Evolutionary conservation across 2,797 vertebrate genomes (phyloP).

Genomic region (Carapus acus): DNA sequence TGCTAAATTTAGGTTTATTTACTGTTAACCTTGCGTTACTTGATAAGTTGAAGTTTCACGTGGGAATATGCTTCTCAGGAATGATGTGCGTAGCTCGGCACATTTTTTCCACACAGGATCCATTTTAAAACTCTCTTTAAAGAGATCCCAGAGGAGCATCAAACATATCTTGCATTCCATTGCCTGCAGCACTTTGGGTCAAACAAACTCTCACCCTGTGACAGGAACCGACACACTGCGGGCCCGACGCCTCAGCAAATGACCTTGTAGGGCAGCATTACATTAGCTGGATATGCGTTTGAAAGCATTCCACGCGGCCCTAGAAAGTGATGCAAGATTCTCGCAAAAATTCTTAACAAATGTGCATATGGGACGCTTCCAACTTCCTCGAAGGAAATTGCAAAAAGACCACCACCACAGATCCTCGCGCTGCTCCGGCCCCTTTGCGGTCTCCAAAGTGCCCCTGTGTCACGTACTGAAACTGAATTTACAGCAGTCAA

Average conservation of each 20-base stretch:
- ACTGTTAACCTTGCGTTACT: constrained; percentile 57
- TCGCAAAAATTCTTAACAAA: constrained; percentile 52
- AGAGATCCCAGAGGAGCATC: constrained; percentile 70
- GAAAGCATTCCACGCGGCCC: constrained; percentile 57
- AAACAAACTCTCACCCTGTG: constrained; percentile 55
- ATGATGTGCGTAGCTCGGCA: constrained; percentile 59
- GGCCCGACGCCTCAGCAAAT: constrained; percentile 41
- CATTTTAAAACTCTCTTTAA: constrained; percentile 68
- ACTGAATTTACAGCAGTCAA: background rate
- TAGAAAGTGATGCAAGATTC: constrained; percentile 56
- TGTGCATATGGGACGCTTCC: constrained; percentile 37
- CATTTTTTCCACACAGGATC: constrained; percentile 62
- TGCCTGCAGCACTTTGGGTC: constrained; percentile 63
- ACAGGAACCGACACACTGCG: constrained; percentile 51
- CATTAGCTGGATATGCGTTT: constrained; percentile 44
- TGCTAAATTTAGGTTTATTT: constrained; percentile 60
- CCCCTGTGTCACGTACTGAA: constrained; percentile 3
- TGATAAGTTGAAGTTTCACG: constrained; percentile 68
- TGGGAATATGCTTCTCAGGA: constrained; percentile 68
- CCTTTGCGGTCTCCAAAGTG: constrained; percentile 15
- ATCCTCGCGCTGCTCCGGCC: constrained; percentile 10
- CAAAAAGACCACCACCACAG: constrained; percentile 30
- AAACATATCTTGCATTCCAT: constrained; percentile 72
- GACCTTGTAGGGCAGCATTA: constrained; percentile 72
- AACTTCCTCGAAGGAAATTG: constrained; percentile 30